Percentiles rank a stretch among this genome's conserved stretches.
These are phyloP conservation scores for Lophura nycthemera DNA, from an alignment of 2,113 vertebrate species.

Conservation along the genomic window DNA sequence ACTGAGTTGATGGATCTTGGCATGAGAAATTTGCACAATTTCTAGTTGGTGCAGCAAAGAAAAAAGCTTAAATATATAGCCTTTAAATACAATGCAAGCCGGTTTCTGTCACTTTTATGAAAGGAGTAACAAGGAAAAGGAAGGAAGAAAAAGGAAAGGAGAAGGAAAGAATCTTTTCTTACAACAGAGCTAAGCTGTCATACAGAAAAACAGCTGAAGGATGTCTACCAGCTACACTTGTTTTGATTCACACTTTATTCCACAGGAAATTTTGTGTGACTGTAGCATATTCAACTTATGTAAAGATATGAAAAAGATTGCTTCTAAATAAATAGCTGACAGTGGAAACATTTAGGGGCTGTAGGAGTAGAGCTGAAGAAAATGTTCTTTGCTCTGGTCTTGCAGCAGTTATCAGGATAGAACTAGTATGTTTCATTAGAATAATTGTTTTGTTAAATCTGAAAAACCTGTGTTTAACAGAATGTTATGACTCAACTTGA, in stretches of 20 bases:
- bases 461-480: background rate
- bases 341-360: background rate
- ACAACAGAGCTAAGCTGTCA: conserved; percentile 1
- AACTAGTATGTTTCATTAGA: background rate
- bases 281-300: background rate
- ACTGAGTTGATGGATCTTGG: background rate
- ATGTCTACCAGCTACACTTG: conserved; percentile 3
- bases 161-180: background rate
- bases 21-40: background rate
- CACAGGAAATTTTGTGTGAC: background rate
- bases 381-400: background rate
- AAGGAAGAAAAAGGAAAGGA: background rate
- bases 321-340: background rate
- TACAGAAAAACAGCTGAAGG: conserved; percentile 10
- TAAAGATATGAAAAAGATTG: background rate
- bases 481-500: background rate
- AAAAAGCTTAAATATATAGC: background rate
- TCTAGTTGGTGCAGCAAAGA: background rate
- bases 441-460: background rate
- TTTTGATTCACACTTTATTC: conserved; percentile 16
- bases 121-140: background rate
- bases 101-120: background rate
- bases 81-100: background rate
- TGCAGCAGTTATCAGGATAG: background rate
- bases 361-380: background rate